Percentiles rank a stretch among this genome's conserved stretches.
Evolutionary conservation across 2,888 invertebrate species (phyloP).

Genomic region (Leucophenga maculata): DNA sequence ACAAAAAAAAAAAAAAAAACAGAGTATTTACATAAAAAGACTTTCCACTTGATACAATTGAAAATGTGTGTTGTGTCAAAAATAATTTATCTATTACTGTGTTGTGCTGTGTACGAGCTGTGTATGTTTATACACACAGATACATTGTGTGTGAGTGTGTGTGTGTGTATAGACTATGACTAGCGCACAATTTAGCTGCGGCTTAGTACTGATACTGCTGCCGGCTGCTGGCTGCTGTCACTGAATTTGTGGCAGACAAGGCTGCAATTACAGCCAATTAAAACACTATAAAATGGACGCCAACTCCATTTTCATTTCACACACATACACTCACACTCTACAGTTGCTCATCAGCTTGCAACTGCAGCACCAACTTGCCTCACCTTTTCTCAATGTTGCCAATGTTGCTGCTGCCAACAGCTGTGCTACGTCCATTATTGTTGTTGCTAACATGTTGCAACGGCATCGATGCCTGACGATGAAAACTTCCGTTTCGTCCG

Average conservation of each 20-base stretch:
- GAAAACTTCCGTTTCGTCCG: slow-evolving; percentile 48
- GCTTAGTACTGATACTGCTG: slow-evolving; percentile 7
- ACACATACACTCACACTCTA: slow-evolving; percentile 45
- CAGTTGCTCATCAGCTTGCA: slow-evolving; percentile 58
- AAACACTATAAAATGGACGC: slow-evolving; percentile 7
- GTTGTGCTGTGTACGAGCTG: too few relatives aligned
- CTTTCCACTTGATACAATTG: too few relatives aligned
- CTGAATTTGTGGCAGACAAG: neutral
- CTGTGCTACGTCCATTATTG: slow-evolving; percentile 38
- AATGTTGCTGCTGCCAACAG: slow-evolving; percentile 32
- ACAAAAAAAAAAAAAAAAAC: too few relatives aligned
- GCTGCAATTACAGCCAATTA: slow-evolving; percentile 46
- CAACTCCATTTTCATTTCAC: neutral
- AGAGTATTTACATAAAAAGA: too few relatives aligned
- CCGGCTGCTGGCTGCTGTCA: too few relatives aligned
- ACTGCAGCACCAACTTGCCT: slow-evolving; percentile 65
- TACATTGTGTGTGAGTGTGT: too few relatives aligned
- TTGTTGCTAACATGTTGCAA: slow-evolving; percentile 57
- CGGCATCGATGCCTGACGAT: slow-evolving; percentile 63
- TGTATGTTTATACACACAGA: too few relatives aligned
- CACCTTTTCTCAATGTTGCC: slow-evolving; percentile 71
- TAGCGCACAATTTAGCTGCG: neutral
- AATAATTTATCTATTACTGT: too few relatives aligned
- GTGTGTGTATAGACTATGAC: too few relatives aligned
- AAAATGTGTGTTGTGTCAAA: too few relatives aligned